A percentile compares a stretch with the other conserved stretches of the same genome.
Evolutionary conservation across 2,888 invertebrate species (phyloP).

Genomic region (Phengaris arion): DNA sequence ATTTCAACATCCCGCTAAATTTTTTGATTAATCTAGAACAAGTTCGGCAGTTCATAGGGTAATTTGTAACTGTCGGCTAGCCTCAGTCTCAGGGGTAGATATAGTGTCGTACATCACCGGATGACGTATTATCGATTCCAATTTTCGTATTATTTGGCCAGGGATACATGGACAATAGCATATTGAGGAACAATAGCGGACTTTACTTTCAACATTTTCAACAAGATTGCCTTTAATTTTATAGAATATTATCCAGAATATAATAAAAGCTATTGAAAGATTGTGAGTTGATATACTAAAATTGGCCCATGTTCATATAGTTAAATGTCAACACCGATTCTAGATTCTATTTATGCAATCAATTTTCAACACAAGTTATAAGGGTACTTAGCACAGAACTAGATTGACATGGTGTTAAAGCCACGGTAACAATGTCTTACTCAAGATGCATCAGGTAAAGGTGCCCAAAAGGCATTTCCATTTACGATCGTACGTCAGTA

Average conservation of each 20-base stretch:
- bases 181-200: background rate
- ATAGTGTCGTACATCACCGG: background rate
- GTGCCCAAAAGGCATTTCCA: background rate
- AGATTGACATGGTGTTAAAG: too few relatives aligned
- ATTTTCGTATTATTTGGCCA: background rate
- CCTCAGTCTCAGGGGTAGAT: background rate
- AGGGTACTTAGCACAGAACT: too few relatives aligned
- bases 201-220: background rate
- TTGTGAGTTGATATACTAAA: background rate
- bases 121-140: background rate
- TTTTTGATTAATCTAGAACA: background rate
- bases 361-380: too few relatives aligned
- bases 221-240: background rate
- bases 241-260: background rate
- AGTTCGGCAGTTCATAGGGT: constrained; percentile 18
- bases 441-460: background rate
- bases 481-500: background rate
- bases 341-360: too few relatives aligned
- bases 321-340: too few relatives aligned
- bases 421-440: background rate
- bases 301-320: too few relatives aligned
- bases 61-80: constrained; percentile 29
- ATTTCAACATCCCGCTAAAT: background rate
- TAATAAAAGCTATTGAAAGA: background rate
- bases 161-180: background rate